Evolutionary conservation across 2,888 invertebrate species (phyloP), one percentile per base, ranked within the genome.

Genomic region (Drosophila formosana): DNA sequence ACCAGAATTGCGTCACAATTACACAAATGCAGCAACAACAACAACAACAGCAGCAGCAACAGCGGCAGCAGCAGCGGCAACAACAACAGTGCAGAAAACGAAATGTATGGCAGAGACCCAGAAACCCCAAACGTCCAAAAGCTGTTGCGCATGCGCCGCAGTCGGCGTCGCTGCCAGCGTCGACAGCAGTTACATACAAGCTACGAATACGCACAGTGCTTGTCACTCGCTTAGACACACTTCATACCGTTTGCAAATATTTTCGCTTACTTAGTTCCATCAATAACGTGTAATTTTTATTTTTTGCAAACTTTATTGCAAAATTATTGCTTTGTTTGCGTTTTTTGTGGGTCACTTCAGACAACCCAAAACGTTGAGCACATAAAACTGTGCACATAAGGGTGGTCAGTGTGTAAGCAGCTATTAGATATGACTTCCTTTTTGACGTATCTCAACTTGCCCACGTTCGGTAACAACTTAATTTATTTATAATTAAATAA

Each of bases 1-100:
- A 74, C 73, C 69, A 71, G 45, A 68, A 82, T 88, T 88, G 83
- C 88, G 84, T 88, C 88, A 88, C 84, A 79, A 66, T 80, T 76
- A 75, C 80, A 80, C 72, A 61, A 75, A 72, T 75, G 75, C 72
- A 72, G 25, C 74, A 72, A 50, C 74, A 79, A 61, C 71, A 80
- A 34, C 51, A 72, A 67, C 57, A 77, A 52, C 55, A 52, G 46
- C 47, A 32, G 26, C 60, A 50, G 9, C 74, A 66, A 62, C 63
- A 71, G 64, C 25, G 62, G 47, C 62, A 45, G 18, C 18, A 2
- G 18, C 18, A 18, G 18, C 18, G 18, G 30, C n/a, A 55, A 52
- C 52, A 41, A 25, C 58, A 63, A 49, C 62, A 39, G 39, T 30
- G 30, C 43, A 43, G 47, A 52, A 50, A 57, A 49, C 49, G 46